Base-by-base conservation (phyloP, 2,113 vertebrate genomes). In the Percina caprodes region DNA sequence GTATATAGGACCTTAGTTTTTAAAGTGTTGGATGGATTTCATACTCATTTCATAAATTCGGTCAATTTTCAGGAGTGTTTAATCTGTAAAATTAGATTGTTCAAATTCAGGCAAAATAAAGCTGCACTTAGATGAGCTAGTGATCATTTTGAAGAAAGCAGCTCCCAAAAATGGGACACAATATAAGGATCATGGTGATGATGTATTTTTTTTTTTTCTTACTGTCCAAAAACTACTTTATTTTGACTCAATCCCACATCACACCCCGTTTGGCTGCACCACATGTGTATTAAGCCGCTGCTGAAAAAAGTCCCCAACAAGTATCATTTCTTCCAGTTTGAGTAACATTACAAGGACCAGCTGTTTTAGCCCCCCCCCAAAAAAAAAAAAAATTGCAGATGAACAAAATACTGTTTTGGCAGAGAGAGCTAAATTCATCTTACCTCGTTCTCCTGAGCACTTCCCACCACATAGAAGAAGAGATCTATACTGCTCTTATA, bases 381-480 rank as follows among this genome's bases (percentile, higher is more conserved):
- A 58, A 42, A 39, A 2, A 15, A 68, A 12, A 71, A 42, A 39
- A n/a, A n/a, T n/a, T n/a, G n/a, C n/a, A 48, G 30, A 42, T 54
- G 16, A 55, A 51, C 5, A 16, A 48, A 60, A 33, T 21, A 18
- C 42, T 59, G 18, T 26, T 58, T 55, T 49, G 7, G 9, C 19
- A 60, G 30, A 26, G 26, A 59, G 33, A 66, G 3, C 7, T 3
- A 2, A 73, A 69, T 51, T 18, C 16, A 35, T 23, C 8, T 0
- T 84, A 97, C 97, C 96, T 97, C 97, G 2, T 97, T 97, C 90
- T 97, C 96, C 89, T 97, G 95, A 77, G 94, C 83, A 49, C 96
- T 96, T 62, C 96, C 96, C 72, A 96, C 96, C 75, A 97, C 95
- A 3, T 97, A 97, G 93, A 97, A 95, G 87, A 96, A 95, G 68